Evolutionary conservation across 2,797 vertebrate species (phyloP).

Genomic region (Vireo griseus): DNA sequence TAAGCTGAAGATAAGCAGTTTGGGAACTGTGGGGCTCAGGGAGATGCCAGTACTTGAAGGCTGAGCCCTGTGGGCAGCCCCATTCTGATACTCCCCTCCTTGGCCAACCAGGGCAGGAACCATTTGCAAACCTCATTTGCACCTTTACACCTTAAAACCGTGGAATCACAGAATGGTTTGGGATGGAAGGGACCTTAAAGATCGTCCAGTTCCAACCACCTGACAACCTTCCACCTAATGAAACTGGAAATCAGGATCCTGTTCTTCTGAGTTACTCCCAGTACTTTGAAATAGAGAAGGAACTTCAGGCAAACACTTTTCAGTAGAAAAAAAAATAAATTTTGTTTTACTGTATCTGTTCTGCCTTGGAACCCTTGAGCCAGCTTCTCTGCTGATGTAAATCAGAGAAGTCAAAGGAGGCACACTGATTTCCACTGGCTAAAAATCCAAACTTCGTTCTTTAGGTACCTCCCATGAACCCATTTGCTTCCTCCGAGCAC

Average conservation of each 20-base stretch:
- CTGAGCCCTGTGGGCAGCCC: neutral
- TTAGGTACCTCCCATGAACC: neutral
- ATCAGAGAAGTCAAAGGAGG: neutral
- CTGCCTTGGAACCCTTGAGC: neutral
- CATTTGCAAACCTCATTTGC: neutral
- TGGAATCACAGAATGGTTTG: rapidly evolving
- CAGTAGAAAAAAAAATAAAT: neutral
- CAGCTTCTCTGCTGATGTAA: neutral
- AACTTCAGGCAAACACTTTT: neutral
- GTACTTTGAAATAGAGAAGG: neutral
- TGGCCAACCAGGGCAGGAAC: neutral
- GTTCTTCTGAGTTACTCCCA: neutral
- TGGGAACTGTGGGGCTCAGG: neutral
- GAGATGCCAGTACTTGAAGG: neutral
- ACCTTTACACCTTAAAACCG: neutral
- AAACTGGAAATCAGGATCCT: neutral
- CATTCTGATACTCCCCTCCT: neutral
- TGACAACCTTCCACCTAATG: neutral
- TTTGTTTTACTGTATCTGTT: neutral
- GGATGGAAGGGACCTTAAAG: neutral
- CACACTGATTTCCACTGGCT: neutral
- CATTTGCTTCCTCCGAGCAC: neutral
- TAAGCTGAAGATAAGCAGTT: neutral
- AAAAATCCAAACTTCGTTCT: neutral
- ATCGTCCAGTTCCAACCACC: neutral